Base-by-base conservation (phyloP, 2,797 vertebrate genomes). In the Megalops cyprinoides region DNA sequence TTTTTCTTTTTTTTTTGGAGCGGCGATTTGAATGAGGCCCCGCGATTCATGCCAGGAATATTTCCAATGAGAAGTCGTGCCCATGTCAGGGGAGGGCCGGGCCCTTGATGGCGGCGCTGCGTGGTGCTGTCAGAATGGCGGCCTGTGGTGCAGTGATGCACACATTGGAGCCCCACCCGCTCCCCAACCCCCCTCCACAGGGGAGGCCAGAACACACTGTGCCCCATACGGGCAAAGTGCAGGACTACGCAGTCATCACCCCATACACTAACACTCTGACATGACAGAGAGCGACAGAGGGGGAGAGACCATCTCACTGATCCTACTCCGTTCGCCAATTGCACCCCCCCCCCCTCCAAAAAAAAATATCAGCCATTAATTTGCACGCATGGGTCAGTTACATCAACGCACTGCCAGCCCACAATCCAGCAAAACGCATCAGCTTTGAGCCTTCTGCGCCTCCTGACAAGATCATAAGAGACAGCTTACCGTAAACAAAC, bases 1-100 rank as follows among this genome's bases (percentile, higher is more conserved):
- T 83, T 79, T 76, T 79, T 78, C 14, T 10, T 3, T 67, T 62
- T 48, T n/a, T 65, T 69, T 44, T 28, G 87, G 90, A 92, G 91
- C 90, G 88, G 91, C 92, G 91, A 87, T 90, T 92, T 90, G 92
- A 93, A 90, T 86, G 87, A 87, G 90, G 88, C 89, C 85, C 86
- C 88, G 87, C 89, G 92, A 93, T 89, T 87, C 90, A 88, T 90
- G 87, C 85, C 84, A 85, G 37, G 80, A 85, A 84, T 82, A 76
- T 86, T 91, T 93, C 93, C 94, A 94, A 92, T 87, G 87, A 87
- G 90, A 90, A 92, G 91, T 93, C 91, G 89, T 84, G 87, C 90
- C 86, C 93, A 85, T 94, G 90, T 93, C 91, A 89, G 81, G 90
- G 93, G n/a, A n/a, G 90, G 79, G 84, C 92, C 89, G 87, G 89